A percentile compares a stretch with the other conserved stretches of the same genome.
These are phyloP conservation scores for Leptopilina syphax DNA, from an alignment of 2,888 invertebrate species.

Conservation along the genomic window DNA sequence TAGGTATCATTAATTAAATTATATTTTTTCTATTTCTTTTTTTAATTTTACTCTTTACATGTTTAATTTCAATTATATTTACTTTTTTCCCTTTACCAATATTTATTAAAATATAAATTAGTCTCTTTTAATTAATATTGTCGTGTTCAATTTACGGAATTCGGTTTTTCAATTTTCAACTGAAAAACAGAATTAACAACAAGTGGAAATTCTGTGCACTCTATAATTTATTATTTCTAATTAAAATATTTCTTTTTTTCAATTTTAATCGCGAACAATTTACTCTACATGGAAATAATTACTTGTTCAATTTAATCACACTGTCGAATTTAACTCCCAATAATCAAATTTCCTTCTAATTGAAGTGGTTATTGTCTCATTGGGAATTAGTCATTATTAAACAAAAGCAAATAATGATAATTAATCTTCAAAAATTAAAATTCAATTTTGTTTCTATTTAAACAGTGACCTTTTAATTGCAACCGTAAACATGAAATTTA, in stretches of 20 bases:
- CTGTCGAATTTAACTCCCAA: conserved; percentile 8
- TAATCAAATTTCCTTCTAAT: conserved; percentile 12
- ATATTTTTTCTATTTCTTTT: too few relatives aligned
- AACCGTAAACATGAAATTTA: background rate
- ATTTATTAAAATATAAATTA: too few relatives aligned
- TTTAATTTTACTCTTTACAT: too few relatives aligned
- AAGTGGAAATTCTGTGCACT: background rate
- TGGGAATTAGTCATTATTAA: conserved; percentile 6
- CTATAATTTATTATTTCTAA: background rate
- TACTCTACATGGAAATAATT: background rate
- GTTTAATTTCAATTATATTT: too few relatives aligned
- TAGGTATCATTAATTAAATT: too few relatives aligned
- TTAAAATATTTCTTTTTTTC: background rate
- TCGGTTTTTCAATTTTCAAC: background rate
- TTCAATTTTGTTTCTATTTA: background rate
- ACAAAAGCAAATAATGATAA: conserved; percentile 1
- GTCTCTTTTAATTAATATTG: too few relatives aligned
- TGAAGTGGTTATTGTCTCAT: background rate
- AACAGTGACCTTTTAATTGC: background rate
- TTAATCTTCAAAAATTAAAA: conserved; percentile 15
- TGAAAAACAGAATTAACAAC: too few relatives aligned
- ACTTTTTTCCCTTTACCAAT: too few relatives aligned
- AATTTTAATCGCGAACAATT: background rate
- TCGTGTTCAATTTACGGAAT: background rate
- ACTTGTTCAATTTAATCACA: background rate